These are phyloP conservation scores for Leucoraja ocellata DNA, from an alignment of 2,797 vertebrate genomes.

Conservation along the genomic window DNA sequence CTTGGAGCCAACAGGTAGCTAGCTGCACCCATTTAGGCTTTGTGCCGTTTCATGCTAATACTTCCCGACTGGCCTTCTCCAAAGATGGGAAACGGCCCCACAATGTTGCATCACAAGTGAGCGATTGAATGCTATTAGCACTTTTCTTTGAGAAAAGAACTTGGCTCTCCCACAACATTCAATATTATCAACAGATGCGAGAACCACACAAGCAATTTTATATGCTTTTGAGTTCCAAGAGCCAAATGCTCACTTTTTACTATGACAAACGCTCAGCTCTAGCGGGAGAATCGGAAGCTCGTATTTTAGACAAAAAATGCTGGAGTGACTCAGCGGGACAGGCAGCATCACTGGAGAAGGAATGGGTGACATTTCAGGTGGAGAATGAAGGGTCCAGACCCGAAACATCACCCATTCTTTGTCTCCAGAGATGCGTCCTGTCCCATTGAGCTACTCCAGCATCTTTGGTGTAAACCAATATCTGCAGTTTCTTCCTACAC, in stretches of 20 bases:
- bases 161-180: neutral
- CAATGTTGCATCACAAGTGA: neutral
- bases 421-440: too few species aligned
- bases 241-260: neutral
- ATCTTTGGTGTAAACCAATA: too few species aligned
- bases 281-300: neutral
- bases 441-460: too few species aligned
- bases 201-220: neutral
- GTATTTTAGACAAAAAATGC: neutral
- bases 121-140: neutral
- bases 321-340: too few species aligned
- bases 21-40: neutral
- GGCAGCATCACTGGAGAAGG: too few species aligned
- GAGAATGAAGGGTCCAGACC: too few species aligned
- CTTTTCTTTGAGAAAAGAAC: neutral
- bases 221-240: neutral
- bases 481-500: too few species aligned
- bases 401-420: too few species aligned
- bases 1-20: neutral
- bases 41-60: neutral
- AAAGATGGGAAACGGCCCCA: slow-evolving; percentile 17
- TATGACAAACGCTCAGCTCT: neutral
- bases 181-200: neutral
- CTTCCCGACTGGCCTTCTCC: neutral
- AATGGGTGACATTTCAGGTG: too few species aligned